Base-by-base conservation (phyloP, 2,797 vertebrate genomes). In the Peromyscus attwateri region DNA sequence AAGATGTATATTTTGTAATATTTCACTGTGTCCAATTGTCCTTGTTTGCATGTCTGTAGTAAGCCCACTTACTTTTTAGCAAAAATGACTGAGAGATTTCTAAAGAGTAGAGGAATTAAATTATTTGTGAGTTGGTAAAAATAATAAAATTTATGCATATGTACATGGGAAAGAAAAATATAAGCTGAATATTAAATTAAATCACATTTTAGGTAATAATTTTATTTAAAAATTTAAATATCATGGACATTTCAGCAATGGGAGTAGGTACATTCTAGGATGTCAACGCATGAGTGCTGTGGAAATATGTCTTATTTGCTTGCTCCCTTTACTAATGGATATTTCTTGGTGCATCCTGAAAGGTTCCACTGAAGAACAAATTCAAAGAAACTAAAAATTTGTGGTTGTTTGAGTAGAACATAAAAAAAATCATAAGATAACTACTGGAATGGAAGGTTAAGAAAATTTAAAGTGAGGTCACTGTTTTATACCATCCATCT, bases 381-480 rank as follows among this genome's bases (percentile, higher is more conserved):
- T 37, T 96, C 60, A 91, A 80, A 97, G 68, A 85, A 97, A 96
- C 73, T 97, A 94, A 92, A 95, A 97, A 92, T 94, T 76, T 96
- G 75, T 97, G 95, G 95, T 91, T 97, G 73, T 64, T 93, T 93
- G 79, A 96, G 80, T 49, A 89, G 40, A 94, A 92, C n/a, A 37
- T 79, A 95, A 92, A 82, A 91, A 97, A 96, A 92, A 96, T 95
- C 75, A 94, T 92, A 97, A 75, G 93, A 93, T 94, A 95, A 95
- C 94, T 96, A 91, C 68, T 96, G 87, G 95, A 95, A 91, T 94
- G 85, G 89, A 96, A 96, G 94, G 95, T 95, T 96, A 97, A 97
- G 75, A 94, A 97, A 97, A 97, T 96, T 97, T 97, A 95, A 98
- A 95, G 94, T 95, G 77, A 97, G 95, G 97, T 95, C 95, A 87